Base-by-base conservation (phyloP, 2,888 invertebrate species). In the Parapristionchus giblindavisi region DNA sequence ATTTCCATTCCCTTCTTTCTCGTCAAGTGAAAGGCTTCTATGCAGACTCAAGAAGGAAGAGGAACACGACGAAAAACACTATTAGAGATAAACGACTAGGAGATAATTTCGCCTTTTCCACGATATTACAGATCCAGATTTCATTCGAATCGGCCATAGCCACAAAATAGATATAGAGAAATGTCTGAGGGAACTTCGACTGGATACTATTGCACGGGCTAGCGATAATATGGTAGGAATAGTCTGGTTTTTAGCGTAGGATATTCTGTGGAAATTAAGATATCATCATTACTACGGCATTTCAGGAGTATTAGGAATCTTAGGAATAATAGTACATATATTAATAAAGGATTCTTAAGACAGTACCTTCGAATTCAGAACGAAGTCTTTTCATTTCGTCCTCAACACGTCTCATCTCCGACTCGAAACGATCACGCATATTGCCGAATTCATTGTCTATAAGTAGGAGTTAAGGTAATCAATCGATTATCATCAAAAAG, bases 351-450 rank as follows among this genome's bases (percentile, higher is more conserved):
- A n/a, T 14, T 6, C 34, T 29, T 14, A 8, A 34, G 29, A 32
- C 21, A 38, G 34, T 73, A 75, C 86, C 87, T 77, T 86, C 86
- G 76, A 88, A 87, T 66, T 88, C 88, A 48, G 79, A 81, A 40
- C 88, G 83, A 72, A 88, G 83, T 48, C 88, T 84, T 66, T 79
- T 81, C 96, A 96, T 96, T 91, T 96, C 96, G 88, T 96, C 96
- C 91, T 97, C 96, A 94, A 97, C 96, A 91, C 95, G 94, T 88
- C 93, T 92, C 96, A 97, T 96, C 92, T 97, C 96, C 81, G 75
- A 74, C 76, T 83, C 83, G 76, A 83, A 83, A n/a, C 94, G 92
- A 89, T 95, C 95, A 88, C 95, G 92, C 89, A 97, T 96, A 90
- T 93, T 95, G 89, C 94, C 94, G 91, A 96, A 96, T 91, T 96